phyloP scores from a whole-genome alignment of 2,113 vertebrate genomes.

The Sisor rabdophorus region DNA sequence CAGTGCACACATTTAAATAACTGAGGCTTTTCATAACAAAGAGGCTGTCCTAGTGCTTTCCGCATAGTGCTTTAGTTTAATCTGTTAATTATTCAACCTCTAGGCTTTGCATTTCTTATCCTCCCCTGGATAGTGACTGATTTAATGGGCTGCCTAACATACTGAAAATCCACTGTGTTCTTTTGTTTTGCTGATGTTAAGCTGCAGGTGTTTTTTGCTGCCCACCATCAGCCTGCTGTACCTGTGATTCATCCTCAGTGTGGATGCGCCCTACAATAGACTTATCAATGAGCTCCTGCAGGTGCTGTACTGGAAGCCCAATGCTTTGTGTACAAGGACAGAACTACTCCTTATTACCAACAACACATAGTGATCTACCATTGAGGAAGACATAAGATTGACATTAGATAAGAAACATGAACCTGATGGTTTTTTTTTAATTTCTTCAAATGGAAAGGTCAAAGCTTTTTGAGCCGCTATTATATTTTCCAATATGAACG shows the following conservation, averaged over 20 bases:
- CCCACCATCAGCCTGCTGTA: slow-evolving; percentile 9
- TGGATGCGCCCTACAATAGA: slow-evolving; percentile 6
- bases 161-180: not conserved
- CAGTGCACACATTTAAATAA: slow-evolving; percentile 1
- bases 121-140: slow-evolving; percentile 12
- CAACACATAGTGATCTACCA: not conserved
- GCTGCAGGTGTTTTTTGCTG: slow-evolving; percentile 7
- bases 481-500: not conserved
- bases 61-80: not conserved
- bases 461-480: not conserved
- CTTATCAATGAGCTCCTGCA: slow-evolving; percentile 16
- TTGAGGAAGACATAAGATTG: not conserved
- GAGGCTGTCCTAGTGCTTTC: not conserved
- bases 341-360: not conserved
- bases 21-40: not conserved
- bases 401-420: not conserved
- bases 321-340: not conserved
- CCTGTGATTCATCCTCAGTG: slow-evolving; percentile 15
- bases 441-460: not conserved
- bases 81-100: slow-evolving; percentile 8
- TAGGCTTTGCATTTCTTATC: slow-evolving; percentile 19
- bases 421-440: not conserved
- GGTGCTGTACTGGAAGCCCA: not conserved
- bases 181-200: slow-evolving; percentile 19
- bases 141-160: slow-evolving; percentile 15